Conservation (phyloP, 2,113 vertebrate genomes). For the Synchiropus splendidus region DNA sequence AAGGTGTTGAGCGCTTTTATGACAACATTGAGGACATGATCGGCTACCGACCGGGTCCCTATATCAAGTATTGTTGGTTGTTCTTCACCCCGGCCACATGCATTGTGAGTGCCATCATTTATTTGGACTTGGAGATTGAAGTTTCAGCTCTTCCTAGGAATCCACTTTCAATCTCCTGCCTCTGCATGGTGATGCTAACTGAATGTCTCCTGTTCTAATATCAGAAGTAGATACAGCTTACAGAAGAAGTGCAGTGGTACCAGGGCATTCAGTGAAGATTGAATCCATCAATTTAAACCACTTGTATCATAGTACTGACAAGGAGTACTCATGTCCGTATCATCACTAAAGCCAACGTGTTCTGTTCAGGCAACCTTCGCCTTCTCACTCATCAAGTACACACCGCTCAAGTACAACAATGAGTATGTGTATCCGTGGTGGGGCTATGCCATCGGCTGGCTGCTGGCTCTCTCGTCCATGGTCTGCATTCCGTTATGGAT, state of each 20-base stretch:
- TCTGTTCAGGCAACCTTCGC: conserved; percentile 75
- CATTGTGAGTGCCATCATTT: conserved; percentile 66
- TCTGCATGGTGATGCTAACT: not conserved
- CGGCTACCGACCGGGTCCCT: conserved; percentile 77
- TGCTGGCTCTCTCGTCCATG: conserved; percentile 83
- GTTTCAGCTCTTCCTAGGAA: too few species aligned
- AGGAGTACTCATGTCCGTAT: too few species aligned
- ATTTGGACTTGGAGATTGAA: too few species aligned
- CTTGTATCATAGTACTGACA: too few species aligned
- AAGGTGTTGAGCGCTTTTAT: conserved; percentile 84
- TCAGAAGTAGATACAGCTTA: too few species aligned
- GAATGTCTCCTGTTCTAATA: not conserved
- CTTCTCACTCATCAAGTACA: conserved; percentile 86
- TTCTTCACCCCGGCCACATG: conserved; percentile 85
- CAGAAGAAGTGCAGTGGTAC: too few species aligned
- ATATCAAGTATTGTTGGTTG: conserved; percentile 90
- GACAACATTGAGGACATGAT: conserved; percentile 93
- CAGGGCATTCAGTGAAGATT: too few species aligned
- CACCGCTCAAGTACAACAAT: conserved; percentile 83
- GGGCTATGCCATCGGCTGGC: conserved; percentile 81
- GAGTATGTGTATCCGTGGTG: conserved; percentile 80
- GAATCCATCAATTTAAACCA: too few species aligned
- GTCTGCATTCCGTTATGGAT: conserved; percentile 77
- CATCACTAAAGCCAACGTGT: too few species aligned
- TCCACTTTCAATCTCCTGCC: not conserved